A percentile compares a stretch with the other conserved stretches of the same genome.
These are phyloP conservation scores for Carassius carassius DNA, from an alignment of 2,113 vertebrate species.

Conservation along the genomic window DNA sequence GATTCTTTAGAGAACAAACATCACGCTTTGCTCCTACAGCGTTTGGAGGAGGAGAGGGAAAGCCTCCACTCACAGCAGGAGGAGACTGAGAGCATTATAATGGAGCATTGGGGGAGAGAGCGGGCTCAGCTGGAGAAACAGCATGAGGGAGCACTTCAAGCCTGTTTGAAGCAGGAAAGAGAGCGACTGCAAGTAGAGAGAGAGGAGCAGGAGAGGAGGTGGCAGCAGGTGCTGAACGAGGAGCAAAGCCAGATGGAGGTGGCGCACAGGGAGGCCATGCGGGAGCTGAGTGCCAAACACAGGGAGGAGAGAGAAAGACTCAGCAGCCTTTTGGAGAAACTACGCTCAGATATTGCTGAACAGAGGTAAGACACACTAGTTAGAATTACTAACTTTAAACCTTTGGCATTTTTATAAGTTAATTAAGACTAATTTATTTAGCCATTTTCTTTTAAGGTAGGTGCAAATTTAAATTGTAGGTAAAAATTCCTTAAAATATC, in stretches of 20 bases:
- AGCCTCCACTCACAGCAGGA: slow-evolving; percentile 63
- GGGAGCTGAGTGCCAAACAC: slow-evolving; percentile 70
- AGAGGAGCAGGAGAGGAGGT: slow-evolving; percentile 65
- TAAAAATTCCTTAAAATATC: too few relatives aligned
- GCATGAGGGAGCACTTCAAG: slow-evolving; percentile 73
- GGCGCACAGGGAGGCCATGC: slow-evolving; percentile 69
- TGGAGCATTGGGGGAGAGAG: slow-evolving; percentile 73
- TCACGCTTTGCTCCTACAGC: slow-evolving; percentile 67
- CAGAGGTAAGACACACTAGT: slow-evolving; percentile 81
- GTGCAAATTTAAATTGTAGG: too few relatives aligned
- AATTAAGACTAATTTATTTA: neutral
- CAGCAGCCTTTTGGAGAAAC: slow-evolving; percentile 71
- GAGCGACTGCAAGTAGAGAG: slow-evolving; percentile 59
- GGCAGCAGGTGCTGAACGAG: slow-evolving; percentile 65
- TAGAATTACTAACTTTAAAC: neutral
- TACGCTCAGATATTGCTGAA: slow-evolving; percentile 77
- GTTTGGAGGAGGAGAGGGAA: slow-evolving; percentile 60
- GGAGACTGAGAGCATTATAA: slow-evolving; percentile 62
- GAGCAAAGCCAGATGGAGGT: slow-evolving; percentile 68
- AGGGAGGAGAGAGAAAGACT: slow-evolving; percentile 77
- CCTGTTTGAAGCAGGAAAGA: slow-evolving; percentile 66
- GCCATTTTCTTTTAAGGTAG: neutral
- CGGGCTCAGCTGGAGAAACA: slow-evolving; percentile 71
- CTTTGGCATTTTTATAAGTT: neutral
- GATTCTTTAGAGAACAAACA: slow-evolving; percentile 65